Conservation (phyloP, 1,140 invertebrate genomes). For the Phenacoccus solenopsis region DNA sequence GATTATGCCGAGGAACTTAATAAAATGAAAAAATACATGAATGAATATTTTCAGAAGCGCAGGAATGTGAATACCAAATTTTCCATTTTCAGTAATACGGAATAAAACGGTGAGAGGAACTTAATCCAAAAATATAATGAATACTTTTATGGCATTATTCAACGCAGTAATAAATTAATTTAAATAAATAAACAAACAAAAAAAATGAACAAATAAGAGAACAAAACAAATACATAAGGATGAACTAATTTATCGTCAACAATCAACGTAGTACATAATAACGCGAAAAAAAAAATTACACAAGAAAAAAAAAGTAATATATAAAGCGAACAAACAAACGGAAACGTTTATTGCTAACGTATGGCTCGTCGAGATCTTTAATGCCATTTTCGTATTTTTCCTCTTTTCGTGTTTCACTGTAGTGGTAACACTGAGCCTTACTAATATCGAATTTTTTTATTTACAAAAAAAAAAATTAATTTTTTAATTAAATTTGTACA, state of each 20-base stretch:
- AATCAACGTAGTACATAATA: no score
- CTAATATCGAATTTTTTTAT: background rate
- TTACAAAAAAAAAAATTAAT: background rate
- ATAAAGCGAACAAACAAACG: background rate
- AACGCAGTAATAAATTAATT: background rate
- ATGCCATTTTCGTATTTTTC: background rate
- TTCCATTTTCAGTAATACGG: background rate
- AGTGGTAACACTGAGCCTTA: background rate
- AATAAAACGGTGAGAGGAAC: background rate
- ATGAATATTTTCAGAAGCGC: background rate
- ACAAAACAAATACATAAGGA: background rate
- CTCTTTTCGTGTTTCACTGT: background rate
- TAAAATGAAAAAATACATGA: background rate
- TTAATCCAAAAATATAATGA: background rate
- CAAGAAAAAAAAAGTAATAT: no score
- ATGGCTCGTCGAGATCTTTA: background rate
- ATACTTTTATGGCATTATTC: background rate
- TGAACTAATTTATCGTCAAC: background rate
- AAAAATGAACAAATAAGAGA: background rate
- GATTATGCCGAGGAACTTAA: background rate
- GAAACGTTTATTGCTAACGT: background rate
- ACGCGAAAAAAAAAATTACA: no score
- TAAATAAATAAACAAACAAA: background rate
- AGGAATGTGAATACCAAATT: background rate
- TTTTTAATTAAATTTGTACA: background rate